Evolutionary conservation across 1,140 invertebrate genomes (phyloP), one percentile per base, ranked within the genome.

Genomic region (Zaprionus ornatus): DNA sequence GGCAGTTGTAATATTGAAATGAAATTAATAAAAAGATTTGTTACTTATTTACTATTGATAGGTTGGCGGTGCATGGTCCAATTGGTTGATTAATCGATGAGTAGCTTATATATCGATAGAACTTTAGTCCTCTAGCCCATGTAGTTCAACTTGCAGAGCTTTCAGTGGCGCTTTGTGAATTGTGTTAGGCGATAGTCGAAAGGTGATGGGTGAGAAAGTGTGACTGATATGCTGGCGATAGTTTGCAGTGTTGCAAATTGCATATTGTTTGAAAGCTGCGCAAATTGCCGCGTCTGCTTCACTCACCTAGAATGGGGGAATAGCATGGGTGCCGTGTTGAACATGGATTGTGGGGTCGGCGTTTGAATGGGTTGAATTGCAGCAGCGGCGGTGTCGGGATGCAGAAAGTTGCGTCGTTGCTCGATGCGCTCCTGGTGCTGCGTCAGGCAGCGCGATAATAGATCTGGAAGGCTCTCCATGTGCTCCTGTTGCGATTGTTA

Each of bases 391-490:
- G 96, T 95, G 82, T 97, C 97, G 40, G 97, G 97, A 93, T 97
- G 97, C 56, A 97, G 94, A 93, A 97, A 97, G 91, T 97, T 96
- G 60, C 96, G 94, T 63, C 96, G 93, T 87, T 97, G 96, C 82
- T 97, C 96, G 77, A 96, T 94, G 57, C 94, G 91, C 81, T 94
- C 94, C 92, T 94, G 94, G 81, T 96, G 95, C 77, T 96, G 95
- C 61, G 94, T 95, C 75, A 97, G 91, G 84, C 95, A 96, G 66
- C 96, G 93, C 21, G 96, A 95, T 91, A 98, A 94, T 69, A 97
- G 94, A 77, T 98, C 97, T 27, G 97, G 97, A 78, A 98, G 93
- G 73, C 95, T 94, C 80, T 98, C 97, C 90, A 98, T 91, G 76
- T 92, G 81, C 54, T 93, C 91, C 92, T 92, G 45, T 21, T 21